These are phyloP conservation scores for Kryptopterus vitreolus DNA, from an alignment of 2,797 vertebrate species.

Conservation along the genomic window DNA sequence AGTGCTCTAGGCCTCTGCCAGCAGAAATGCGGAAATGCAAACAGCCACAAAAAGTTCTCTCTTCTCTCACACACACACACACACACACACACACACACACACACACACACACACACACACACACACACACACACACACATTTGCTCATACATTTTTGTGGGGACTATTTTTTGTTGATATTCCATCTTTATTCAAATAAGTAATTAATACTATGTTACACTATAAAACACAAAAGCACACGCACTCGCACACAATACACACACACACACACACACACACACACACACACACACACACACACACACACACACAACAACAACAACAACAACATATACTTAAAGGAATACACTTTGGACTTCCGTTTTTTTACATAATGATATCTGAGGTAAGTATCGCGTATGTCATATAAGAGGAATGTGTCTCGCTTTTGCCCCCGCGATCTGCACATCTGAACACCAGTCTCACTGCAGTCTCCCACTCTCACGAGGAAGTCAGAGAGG, in stretches of 20 bases:
- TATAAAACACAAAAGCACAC: too few species aligned
- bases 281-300: background rate
- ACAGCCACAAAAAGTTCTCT: background rate
- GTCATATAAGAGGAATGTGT: background rate
- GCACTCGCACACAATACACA: background rate
- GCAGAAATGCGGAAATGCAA: conserved; percentile 17
- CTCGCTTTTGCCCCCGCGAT: background rate
- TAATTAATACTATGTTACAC: too few species aligned
- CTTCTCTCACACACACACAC: background rate
- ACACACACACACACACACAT: conserved; percentile 8
- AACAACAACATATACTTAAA: conserved; percentile 3
- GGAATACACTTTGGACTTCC: background rate
- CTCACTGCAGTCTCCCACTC: background rate
- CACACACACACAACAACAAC: conserved; percentile 1
- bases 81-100: conserved; percentile 4
- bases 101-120: conserved; percentile 6
- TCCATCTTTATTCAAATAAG: too few species aligned
- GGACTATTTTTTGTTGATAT: too few species aligned
- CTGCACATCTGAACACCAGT: background rate
- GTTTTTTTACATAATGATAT: background rate
- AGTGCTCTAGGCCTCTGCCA: conserved; percentile 28
- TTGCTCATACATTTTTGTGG: too few species aligned
- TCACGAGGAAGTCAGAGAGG: conserved; percentile 2
- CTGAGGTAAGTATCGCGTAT: background rate
- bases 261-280: background rate